Conservation (phyloP, 1,140 invertebrate species). For the Globodera ellingtonae region DNA sequence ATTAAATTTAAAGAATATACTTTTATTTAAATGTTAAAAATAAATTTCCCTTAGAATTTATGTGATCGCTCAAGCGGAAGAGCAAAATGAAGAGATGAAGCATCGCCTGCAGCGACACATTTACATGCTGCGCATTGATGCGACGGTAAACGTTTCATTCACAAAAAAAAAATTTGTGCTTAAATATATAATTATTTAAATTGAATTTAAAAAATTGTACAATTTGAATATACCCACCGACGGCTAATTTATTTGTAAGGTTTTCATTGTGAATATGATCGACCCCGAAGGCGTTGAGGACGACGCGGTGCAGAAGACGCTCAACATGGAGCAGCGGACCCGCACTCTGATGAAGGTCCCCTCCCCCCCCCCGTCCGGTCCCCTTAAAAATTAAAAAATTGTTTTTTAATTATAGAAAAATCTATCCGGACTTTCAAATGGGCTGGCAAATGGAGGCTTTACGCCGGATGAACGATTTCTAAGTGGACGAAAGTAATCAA, state of each 20-base stretch:
- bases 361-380: background rate
- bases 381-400: slow-evolving; percentile 13
- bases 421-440: slow-evolving; percentile 37
- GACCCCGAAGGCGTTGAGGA: slow-evolving; percentile 73
- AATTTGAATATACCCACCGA: background rate
- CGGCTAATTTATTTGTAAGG: slow-evolving; percentile 29
- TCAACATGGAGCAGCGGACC: slow-evolving; percentile 98
- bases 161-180: too few relatives aligned
- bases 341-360: slow-evolving; percentile 73
- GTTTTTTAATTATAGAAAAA: slow-evolving; percentile 38
- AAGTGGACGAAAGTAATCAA: background rate
- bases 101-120: slow-evolving; percentile 63
- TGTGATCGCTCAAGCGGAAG: slow-evolving; percentile 96
- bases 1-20: too few relatives aligned
- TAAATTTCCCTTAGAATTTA: slow-evolving; percentile 76
- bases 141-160: slow-evolving; percentile 44
- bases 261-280: slow-evolving; percentile 58
- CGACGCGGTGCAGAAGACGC: slow-evolving; percentile 94
- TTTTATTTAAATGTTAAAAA: too few relatives aligned
- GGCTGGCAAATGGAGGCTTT: slow-evolving; percentile 52
- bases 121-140: slow-evolving; percentile 64
- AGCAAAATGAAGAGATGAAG: slow-evolving; percentile 79
- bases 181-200: background rate
- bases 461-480: slow-evolving; percentile 32
- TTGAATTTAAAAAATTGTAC: background rate